A percentile compares a stretch with the other conserved stretches of the same genome.
Evolutionary conservation across 2,113 vertebrate species (phyloP).

Genomic region (Mohoua ochrocephala): DNA sequence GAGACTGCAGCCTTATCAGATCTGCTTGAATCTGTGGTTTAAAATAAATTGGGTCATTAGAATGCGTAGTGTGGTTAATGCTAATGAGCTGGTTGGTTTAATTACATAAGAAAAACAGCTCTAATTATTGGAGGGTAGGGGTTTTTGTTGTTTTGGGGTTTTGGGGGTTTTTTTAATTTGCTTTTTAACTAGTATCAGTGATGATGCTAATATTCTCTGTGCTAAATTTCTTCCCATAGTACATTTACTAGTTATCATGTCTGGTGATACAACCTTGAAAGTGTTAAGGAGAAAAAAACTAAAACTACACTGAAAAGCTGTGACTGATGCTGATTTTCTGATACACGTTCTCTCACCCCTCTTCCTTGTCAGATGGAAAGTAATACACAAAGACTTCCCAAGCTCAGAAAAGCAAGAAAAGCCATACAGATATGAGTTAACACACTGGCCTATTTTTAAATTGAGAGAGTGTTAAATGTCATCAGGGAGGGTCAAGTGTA

Average conservation of each 20-base stretch:
- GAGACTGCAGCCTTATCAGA: not conserved
- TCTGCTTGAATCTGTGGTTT: not conserved
- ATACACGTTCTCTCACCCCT: not conserved
- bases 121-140: not conserved
- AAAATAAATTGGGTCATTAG: constrained; percentile 41
- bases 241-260: not conserved
- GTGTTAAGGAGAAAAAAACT: not conserved
- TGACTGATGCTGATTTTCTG: not conserved
- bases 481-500: not conserved
- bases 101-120: constrained; percentile 33
- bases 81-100: not conserved
- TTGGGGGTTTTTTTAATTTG: not conserved
- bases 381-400: not conserved
- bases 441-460: not conserved
- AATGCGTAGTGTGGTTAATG: not conserved
- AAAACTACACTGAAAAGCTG: not conserved
- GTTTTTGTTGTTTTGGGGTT: not conserved
- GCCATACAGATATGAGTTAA: not conserved
- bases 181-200: not conserved
- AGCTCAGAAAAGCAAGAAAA: not conserved
- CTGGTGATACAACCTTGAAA: not conserved
- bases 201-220: not conserved
- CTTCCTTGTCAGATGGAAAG: not conserved
- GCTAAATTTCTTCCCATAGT: not conserved
- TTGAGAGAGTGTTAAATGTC: not conserved